Conservation (phyloP, 2,797 vertebrate species). For the Neosilurus hyrtlii region DNA sequence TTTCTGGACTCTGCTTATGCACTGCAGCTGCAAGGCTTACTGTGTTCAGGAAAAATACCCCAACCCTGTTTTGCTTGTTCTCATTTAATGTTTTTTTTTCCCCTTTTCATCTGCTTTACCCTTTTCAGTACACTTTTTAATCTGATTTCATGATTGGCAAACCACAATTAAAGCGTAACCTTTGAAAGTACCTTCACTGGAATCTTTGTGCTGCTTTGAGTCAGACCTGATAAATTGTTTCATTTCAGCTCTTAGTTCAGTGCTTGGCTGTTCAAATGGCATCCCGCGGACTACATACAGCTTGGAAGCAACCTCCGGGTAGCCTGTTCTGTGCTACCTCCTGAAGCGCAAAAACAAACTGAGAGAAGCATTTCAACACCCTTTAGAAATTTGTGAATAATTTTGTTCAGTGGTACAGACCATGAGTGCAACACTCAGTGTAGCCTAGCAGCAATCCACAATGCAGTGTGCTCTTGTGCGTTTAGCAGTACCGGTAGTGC, state of each 20-base stretch:
- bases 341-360: too few species aligned
- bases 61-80: slow-evolving; percentile 56
- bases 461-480: too few species aligned
- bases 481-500: too few species aligned
- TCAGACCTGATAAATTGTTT: not conserved
- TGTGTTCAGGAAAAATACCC: slow-evolving; percentile 26
- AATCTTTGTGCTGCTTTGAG: slow-evolving; percentile 19
- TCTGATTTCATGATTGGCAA: slow-evolving; percentile 57
- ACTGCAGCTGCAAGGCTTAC: not conserved
- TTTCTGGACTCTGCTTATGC: slow-evolving; percentile 27
- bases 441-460: too few species aligned
- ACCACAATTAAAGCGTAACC: slow-evolving; percentile 64
- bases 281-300: too few species aligned
- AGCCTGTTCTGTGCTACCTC: too few species aligned
- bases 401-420: too few species aligned
- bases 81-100: slow-evolving; percentile 34
- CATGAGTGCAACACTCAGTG: too few species aligned
- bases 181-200: slow-evolving; percentile 58
- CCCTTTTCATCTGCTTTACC: slow-evolving; percentile 46
- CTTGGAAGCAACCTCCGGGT: too few species aligned
- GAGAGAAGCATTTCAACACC: too few species aligned
- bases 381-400: too few species aligned
- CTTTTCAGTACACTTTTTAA: slow-evolving; percentile 40
- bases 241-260: not conserved
- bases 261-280: too few species aligned